Base-by-base conservation (phyloP, 1,140 invertebrate species). In the Augochlora pura region DNA sequence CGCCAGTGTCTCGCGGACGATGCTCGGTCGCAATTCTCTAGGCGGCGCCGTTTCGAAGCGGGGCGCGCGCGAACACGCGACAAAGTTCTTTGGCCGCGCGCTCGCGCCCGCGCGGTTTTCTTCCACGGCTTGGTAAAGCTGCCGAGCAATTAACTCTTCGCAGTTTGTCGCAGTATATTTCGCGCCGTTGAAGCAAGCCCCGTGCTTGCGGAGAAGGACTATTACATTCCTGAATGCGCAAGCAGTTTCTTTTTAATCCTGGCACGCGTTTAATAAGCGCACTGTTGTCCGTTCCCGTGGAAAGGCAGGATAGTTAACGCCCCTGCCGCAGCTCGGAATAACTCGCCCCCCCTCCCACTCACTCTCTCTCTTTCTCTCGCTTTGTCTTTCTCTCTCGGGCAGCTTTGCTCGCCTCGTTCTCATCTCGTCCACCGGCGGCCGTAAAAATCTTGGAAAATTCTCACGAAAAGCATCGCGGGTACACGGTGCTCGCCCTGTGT, bases 241-340 rank as follows among this genome's bases (percentile, higher is more conserved):
- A 76, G 52, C 27, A 69, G 74, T 59, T 59, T 60, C 54, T 69
- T 71, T 77, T 77, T 72, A 77, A 77, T 77, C 76, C 46, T 52
- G 59, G 76, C 68, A 77, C 76, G 68, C 67, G 76, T 71, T 77
- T 77, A 77, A 77, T 77, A 71, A 77, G 68, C 76, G 68, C 23
- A 18, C 9, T 38, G 39, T 77, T 77, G 46, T 77, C 42, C 76
- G 39, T 39, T 32, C 25, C 25, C 46, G 66, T 69, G 18, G 46
- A 54, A n/a, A 6, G 16, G 18, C 25, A 7, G 21, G 52, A 12
- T 27, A 38, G 65, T 62, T 71, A 52, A 71, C 59, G 75, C 46
- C 14, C 57, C 59, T 12, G 18, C 46, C 21, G 67, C 59, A 8
- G 14, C 46, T 12, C 9, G 38, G 65, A 52, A 46, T 70, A 49